phyloP scores from a whole-genome alignment of 1,140 invertebrate species.

The Sycophila sp. region DNA sequence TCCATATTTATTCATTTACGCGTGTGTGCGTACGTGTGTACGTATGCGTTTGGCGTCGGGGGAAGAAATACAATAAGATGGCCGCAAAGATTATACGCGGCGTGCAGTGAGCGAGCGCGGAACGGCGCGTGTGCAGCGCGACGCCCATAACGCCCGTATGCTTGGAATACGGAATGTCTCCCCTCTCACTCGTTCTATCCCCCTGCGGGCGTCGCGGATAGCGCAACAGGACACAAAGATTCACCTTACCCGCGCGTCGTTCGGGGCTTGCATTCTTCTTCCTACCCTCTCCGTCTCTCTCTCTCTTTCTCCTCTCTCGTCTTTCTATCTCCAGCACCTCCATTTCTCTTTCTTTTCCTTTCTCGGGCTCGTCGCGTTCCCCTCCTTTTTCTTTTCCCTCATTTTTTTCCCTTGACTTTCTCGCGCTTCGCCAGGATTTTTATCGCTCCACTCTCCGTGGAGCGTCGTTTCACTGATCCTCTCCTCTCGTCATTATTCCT shows the following conservation, averaged over 20 bases:
- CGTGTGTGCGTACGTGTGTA: too few species aligned
- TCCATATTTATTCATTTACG: too few species aligned
- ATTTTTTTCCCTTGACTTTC: too few species aligned
- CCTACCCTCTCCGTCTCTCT: not conserved
- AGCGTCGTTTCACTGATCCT: too few species aligned
- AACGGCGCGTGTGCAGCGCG: constrained; percentile 21
- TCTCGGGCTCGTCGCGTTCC: too few species aligned
- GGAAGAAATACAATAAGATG: constrained; percentile 26
- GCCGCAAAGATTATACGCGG: not conserved
- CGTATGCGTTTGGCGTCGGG: not conserved
- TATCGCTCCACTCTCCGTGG: too few species aligned
- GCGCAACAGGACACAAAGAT: constrained; percentile 50
- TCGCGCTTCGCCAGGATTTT: too few species aligned
- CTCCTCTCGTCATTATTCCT: too few species aligned
- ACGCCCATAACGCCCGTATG: constrained; percentile 30
- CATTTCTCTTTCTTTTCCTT: constrained; percentile 14
- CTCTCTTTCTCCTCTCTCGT: constrained; percentile 1
- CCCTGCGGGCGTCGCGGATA: constrained; percentile 36
- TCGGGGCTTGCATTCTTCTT: not conserved
- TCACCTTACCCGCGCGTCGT: constrained; percentile 48
- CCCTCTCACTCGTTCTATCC: not conserved
- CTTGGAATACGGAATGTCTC: constrained; percentile 25
- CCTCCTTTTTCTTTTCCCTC: not conserved
- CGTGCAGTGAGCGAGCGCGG: constrained; percentile 16
- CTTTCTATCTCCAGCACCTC: not conserved